These are phyloP conservation scores for Pterophyllum scalare DNA, from an alignment of 2,113 vertebrate genomes.

Conservation along the genomic window DNA sequence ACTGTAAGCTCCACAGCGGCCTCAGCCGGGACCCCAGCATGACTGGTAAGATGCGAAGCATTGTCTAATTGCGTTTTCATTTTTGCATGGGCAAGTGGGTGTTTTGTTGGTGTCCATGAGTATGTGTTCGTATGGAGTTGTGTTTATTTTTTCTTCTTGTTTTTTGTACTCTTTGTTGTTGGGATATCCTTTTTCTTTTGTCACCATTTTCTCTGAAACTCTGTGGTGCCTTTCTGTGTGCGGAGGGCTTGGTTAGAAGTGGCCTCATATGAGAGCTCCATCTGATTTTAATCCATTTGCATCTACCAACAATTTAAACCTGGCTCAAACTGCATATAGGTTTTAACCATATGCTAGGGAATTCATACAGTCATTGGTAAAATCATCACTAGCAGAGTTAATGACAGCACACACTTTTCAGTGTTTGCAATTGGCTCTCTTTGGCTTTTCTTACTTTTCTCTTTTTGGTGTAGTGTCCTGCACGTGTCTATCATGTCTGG, in stretches of 20 bases:
- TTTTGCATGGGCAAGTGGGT: conserved; percentile 71
- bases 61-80: background rate
- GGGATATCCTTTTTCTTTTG: conserved; percentile 57
- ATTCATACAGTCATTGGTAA: conserved; percentile 15
- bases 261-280: conserved; percentile 58
- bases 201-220: conserved; percentile 61
- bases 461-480: conserved; percentile 82
- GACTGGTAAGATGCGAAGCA: conserved; percentile 88
- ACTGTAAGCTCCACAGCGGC: conserved; percentile 97
- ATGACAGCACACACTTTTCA: conserved; percentile 14
- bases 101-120: conserved; percentile 59
- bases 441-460: conserved; percentile 55
- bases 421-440: conserved; percentile 39
- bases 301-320: conserved; percentile 46
- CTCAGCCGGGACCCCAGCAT: conserved; percentile 95
- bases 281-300: conserved; percentile 57
- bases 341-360: conserved; percentile 8
- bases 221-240: conserved; percentile 58
- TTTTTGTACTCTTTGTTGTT: conserved; percentile 46
- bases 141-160: conserved; percentile 40
- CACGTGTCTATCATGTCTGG: conserved; percentile 80
- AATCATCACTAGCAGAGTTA: conserved; percentile 3
- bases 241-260: conserved; percentile 74
- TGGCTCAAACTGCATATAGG: conserved; percentile 39
- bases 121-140: conserved; percentile 57